Evolutionary conservation across 2,797 vertebrate genomes (phyloP).

Genomic region (Sciurus vulgaris): DNA sequence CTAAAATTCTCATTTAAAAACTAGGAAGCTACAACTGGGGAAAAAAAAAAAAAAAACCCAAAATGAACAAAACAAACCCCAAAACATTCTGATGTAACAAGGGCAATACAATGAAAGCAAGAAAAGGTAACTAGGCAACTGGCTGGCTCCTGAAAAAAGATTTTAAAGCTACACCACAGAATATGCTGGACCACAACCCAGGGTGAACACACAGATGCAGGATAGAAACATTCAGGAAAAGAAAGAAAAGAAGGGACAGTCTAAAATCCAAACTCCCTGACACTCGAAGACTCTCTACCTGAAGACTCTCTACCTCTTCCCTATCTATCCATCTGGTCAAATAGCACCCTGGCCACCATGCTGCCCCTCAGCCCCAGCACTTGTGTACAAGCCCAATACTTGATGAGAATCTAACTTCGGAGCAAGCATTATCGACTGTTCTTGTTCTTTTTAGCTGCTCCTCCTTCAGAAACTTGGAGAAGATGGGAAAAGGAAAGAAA

Average conservation of each 20-base stretch:
- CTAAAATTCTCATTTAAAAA: slow-evolving; percentile 36
- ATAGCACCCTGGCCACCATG: background rate
- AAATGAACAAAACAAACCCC: background rate
- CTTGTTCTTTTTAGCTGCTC: background rate
- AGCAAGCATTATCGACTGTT: background rate
- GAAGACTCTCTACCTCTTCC: background rate
- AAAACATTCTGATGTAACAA: background rate
- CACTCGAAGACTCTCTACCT: background rate
- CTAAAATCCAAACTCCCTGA: background rate
- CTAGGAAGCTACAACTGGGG: background rate
- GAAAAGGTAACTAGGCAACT: background rate
- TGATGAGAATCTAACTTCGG: background rate
- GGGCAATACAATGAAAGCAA: background rate
- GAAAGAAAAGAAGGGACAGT: background rate
- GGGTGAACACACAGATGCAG: background rate
- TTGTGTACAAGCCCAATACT: background rate
- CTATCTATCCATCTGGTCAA: background rate
- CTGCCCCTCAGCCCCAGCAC: background rate
- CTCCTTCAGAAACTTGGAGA: background rate
- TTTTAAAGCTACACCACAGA: background rate
- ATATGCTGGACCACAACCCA: background rate
- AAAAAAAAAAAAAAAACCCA: background rate
- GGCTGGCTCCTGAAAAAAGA: background rate
- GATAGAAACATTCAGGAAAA: background rate
- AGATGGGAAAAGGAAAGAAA: background rate